Evolutionary conservation across 92 coral and sea anemone genomes (phyloP).

Genomic region (Bergia puertoricense): DNA sequence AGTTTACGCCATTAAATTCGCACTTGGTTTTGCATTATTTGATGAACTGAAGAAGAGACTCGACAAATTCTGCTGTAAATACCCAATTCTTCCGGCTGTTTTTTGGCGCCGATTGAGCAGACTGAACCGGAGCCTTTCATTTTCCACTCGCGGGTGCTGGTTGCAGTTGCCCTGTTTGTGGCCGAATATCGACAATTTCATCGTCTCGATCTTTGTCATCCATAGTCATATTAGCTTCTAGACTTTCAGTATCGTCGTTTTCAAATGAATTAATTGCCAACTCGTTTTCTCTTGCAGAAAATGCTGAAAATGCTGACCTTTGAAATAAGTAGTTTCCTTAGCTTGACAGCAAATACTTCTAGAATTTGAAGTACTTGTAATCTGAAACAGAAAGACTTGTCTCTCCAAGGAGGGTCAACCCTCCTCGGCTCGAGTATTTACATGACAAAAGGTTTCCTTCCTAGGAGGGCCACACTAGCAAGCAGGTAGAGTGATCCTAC

Average conservation of each 20-base stretch:
- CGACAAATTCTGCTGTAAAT: background rate
- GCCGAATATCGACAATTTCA: background rate
- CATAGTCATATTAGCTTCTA: background rate
- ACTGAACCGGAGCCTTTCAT: background rate
- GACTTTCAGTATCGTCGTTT: background rate
- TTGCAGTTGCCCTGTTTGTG: background rate
- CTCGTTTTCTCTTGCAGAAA: no score
- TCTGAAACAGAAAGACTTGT: background rate
- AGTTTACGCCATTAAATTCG: background rate
- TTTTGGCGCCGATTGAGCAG: background rate
- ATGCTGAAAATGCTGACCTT: no score
- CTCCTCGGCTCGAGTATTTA: conserved; percentile 37
- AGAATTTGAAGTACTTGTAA: background rate
- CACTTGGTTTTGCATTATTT: background rate
- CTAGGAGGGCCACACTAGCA: conserved; percentile 54
- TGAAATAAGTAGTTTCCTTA: background rate
- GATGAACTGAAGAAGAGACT: background rate
- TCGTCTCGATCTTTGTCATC: background rate
- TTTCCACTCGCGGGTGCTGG: no score
- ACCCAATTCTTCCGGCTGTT: background rate
- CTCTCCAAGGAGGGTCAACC: conserved; percentile 50
- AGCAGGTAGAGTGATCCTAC: conserved; percentile 58
- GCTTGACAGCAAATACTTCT: background rate
- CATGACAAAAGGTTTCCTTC: conserved; percentile 54
- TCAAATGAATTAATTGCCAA: background rate